A percentile compares a stretch with the other conserved stretches of the same genome.
Evolutionary conservation across 2,797 vertebrate species (phyloP).

Genomic region (Myotis planiceps): DNA sequence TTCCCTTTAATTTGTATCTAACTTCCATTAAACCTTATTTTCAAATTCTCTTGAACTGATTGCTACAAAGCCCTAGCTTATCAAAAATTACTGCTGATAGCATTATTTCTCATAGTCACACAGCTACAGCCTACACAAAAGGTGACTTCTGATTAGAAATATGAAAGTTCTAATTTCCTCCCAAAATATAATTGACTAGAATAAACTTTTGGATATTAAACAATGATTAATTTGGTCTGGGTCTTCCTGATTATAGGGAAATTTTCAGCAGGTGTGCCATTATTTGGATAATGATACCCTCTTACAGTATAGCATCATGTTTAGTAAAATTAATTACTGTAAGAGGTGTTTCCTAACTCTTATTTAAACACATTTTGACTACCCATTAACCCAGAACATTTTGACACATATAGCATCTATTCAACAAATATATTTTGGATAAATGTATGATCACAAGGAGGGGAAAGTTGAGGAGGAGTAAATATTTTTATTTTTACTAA

Average conservation of each 20-base stretch:
- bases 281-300: not conserved
- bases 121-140: not conserved
- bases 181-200: not conserved
- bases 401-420: not conserved
- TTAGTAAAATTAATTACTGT: not conserved
- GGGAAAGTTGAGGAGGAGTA: not conserved
- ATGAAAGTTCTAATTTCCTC: slow-evolving; percentile 14
- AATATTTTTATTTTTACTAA: not conserved
- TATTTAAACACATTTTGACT: slow-evolving; percentile 9
- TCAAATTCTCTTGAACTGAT: not conserved
- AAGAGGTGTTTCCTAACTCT: not conserved
- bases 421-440: not conserved
- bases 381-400: not conserved
- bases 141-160: not conserved
- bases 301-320: not conserved
- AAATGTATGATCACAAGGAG: not conserved
- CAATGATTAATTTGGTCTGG: not conserved
- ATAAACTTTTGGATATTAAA: not conserved
- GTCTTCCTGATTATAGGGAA: not conserved
- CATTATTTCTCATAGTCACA: not conserved
- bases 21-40: slow-evolving; percentile 5
- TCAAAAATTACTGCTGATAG: not conserved
- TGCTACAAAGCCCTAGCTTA: not conserved
- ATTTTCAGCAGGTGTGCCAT: not conserved
- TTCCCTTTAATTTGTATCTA: not conserved